These are phyloP conservation scores for Papilio gigon DNA, from an alignment of 2,888 invertebrate genomes.

Conservation along the genomic window DNA sequence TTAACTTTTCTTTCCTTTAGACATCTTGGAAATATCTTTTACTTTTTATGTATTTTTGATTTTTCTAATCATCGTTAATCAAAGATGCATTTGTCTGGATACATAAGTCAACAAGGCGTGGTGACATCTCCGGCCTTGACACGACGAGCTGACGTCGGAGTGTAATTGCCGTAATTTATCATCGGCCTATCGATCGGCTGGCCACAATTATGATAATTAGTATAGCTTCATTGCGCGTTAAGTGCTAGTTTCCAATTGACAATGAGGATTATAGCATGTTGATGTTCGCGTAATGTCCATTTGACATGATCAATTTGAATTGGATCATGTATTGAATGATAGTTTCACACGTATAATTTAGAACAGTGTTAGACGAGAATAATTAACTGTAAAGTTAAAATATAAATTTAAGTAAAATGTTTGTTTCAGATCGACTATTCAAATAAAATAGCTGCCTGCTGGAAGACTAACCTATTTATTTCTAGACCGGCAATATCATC, in stretches of 20 bases:
- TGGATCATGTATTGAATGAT: conserved; percentile 4
- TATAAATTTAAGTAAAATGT: no score
- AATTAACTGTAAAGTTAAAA: no score
- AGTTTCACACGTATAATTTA: not conserved
- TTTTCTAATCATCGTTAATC: not conserved
- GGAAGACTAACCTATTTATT: no score
- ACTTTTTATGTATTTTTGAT: not conserved
- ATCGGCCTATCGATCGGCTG: conserved; percentile 20
- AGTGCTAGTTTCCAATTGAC: conserved; percentile 5
- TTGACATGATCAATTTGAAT: not conserved
- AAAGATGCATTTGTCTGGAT: not conserved
- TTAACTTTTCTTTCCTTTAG: not conserved
- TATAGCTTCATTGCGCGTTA: not conserved
- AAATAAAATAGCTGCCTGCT: no score
- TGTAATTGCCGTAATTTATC: conserved; percentile 29
- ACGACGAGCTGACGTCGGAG: conserved; percentile 17
- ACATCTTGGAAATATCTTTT: not conserved
- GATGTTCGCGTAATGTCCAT: conserved; percentile 4
- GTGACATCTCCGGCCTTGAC: conserved; percentile 2
- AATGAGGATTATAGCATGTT: conserved; percentile 5
- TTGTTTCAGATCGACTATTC: no score
- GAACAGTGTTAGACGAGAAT: not conserved
- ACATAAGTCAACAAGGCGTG: not conserved
- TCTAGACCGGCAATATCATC: no score
- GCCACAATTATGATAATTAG: conserved; percentile 4